A percentile compares a stretch with the other conserved stretches of the same genome.
These are phyloP conservation scores for Notodonta dromedarius DNA, from an alignment of 2,888 invertebrate species.

Conservation along the genomic window DNA sequence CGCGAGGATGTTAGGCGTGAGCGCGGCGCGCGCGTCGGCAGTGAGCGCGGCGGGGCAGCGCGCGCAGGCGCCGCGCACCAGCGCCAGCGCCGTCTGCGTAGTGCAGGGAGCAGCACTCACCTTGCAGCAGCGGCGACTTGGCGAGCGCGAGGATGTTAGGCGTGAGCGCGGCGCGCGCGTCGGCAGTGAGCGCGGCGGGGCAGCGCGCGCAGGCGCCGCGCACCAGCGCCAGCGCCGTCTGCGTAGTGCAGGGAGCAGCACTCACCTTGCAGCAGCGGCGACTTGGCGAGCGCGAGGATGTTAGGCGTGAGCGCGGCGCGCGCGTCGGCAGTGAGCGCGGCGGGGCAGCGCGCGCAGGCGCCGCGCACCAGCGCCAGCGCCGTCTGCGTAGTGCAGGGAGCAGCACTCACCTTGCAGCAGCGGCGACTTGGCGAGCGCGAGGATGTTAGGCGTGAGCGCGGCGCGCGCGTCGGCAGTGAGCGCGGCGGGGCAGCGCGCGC, in stretches of 20 bases:
- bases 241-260: neutral
- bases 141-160: conserved; percentile 94
- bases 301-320: conserved; percentile 91
- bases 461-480: conserved; percentile 88
- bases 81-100: conserved; percentile 95
- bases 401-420: conserved; percentile 89
- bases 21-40: conserved; percentile 88
- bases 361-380: conserved; percentile 93
- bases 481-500: conserved; percentile 90
- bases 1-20: conserved; percentile 93
- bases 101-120: conserved; percentile 86
- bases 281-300: conserved; percentile 93
- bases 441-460: conserved; percentile 92
- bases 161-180: conserved; percentile 89
- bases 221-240: conserved; percentile 89
- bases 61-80: conserved; percentile 92
- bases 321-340: conserved; percentile 89
- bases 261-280: conserved; percentile 94
- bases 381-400: conserved; percentile 61
- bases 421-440: conserved; percentile 94
- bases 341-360: conserved; percentile 90
- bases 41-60: conserved; percentile 91
- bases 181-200: conserved; percentile 90
- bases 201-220: conserved; percentile 92
- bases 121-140: conserved; percentile 96